A percentile compares a stretch with the other conserved stretches of the same genome.
Evolutionary conservation across 2,113 vertebrate species (phyloP).

Genomic region (Platichthys stellatus): DNA sequence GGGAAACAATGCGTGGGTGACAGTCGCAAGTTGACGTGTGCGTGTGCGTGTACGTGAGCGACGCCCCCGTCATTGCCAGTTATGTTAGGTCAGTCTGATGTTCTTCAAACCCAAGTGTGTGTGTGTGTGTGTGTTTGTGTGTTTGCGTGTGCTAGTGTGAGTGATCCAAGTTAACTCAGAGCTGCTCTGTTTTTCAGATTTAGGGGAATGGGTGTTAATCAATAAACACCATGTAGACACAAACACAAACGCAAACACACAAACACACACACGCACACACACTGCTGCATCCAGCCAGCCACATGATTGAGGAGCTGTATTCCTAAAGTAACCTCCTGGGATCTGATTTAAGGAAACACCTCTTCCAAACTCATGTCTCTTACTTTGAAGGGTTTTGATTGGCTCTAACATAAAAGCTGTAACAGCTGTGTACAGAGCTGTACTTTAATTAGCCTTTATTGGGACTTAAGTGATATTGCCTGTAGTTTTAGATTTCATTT

Average conservation of each 20-base stretch:
- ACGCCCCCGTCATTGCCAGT: neutral
- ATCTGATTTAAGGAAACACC: neutral
- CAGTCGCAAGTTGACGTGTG: conserved; percentile 26
- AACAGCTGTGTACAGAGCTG: neutral
- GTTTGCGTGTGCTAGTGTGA: conserved; percentile 1
- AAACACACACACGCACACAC: conserved; percentile 9
- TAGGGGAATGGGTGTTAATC: neutral
- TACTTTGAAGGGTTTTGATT: neutral
- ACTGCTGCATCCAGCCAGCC: neutral
- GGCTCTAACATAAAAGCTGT: neutral
- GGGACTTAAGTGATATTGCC: neutral
- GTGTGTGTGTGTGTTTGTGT: conserved; percentile 3
- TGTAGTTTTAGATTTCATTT: too few relatives aligned
- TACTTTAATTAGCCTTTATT: neutral
- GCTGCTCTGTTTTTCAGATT: neutral
- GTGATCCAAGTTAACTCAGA: neutral
- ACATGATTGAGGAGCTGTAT: neutral
- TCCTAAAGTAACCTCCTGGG: neutral
- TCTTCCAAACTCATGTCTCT: neutral
- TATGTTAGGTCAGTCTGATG: conserved; percentile 27
- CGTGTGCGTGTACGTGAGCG: neutral
- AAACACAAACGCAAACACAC: neutral
- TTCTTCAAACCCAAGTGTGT: neutral
- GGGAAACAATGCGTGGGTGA: conserved; percentile 8
- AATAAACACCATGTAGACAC: neutral